Conservation (phyloP, 2,888 invertebrate species). For the Parthenolecanium corni region DNA sequence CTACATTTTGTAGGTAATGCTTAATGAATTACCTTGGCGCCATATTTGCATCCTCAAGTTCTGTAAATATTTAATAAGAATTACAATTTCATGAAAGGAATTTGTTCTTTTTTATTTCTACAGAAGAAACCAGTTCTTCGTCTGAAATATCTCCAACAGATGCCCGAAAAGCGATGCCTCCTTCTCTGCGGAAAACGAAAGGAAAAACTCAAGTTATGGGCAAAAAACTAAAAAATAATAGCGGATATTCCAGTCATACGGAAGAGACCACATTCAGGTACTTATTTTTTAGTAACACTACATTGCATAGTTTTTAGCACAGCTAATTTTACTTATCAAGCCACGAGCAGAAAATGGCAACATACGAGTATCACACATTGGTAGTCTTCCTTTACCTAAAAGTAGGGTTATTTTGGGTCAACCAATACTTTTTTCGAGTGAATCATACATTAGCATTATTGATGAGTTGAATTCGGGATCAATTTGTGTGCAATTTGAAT, state of each 20-base stretch:
- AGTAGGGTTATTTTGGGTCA: too few species aligned
- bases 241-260: conserved; percentile 71
- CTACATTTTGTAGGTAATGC: too few species aligned
- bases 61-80: neutral
- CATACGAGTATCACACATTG: too few species aligned
- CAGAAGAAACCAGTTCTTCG: conserved; percentile 66
- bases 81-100: neutral
- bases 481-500: too few species aligned
- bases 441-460: too few species aligned
- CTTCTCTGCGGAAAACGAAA: conserved; percentile 49
- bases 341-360: too few species aligned
- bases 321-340: too few species aligned
- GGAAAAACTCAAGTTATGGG: conserved; percentile 48
- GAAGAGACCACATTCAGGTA: conserved; percentile 76
- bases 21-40: too few species aligned
- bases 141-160: conserved; percentile 58
- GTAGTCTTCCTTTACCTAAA: too few species aligned
- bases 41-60: neutral
- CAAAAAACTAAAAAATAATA: conserved; percentile 41
- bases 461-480: too few species aligned
- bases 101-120: conserved; percentile 34
- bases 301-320: too few species aligned
- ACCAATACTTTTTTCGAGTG: too few species aligned
- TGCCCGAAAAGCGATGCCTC: conserved; percentile 51
- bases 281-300: conserved; percentile 32